Percentiles rank a stretch among this genome's conserved stretches.
These are phyloP conservation scores for Panurus biarmicus DNA, from an alignment of 2,113 vertebrate species.

Conservation along the genomic window DNA sequence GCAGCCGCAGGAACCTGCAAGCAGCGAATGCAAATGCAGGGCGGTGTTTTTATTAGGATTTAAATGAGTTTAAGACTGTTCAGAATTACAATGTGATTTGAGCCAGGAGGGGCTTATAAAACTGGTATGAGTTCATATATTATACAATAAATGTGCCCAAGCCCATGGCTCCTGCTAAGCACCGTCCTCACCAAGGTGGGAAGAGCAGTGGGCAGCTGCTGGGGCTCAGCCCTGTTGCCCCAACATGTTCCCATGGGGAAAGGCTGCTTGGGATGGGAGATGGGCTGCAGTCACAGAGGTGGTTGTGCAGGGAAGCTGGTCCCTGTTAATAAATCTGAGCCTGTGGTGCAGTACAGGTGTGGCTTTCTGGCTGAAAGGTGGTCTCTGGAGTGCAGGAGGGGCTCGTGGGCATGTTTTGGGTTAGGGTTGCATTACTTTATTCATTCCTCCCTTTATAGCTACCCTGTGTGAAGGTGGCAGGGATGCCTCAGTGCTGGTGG, in stretches of 20 bases:
- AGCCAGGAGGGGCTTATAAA: conserved; percentile 48
- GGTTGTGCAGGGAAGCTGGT: background rate
- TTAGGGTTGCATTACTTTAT: background rate
- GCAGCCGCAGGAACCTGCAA: background rate
- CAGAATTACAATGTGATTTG: conserved; percentile 55
- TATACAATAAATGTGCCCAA: background rate
- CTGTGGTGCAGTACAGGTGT: background rate
- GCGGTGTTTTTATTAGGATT: conserved; percentile 57
- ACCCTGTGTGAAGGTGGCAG: background rate
- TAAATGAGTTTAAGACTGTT: conserved; percentile 60
- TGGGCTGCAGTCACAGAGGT: background rate
- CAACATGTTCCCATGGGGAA: fast-evolving
- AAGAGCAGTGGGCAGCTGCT: background rate
- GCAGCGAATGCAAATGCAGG: conserved; percentile 43
- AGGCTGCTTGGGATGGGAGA: background rate
- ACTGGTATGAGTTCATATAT: conserved; percentile 3
- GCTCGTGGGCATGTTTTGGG: background rate
- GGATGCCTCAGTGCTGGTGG: background rate
- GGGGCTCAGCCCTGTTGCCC: background rate
- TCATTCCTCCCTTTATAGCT: background rate
- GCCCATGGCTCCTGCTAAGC: background rate
- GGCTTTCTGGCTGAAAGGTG: background rate
- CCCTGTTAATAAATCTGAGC: background rate
- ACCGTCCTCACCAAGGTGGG: background rate
- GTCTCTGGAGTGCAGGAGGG: background rate